phyloP scores from a whole-genome alignment of 2,113 vertebrate genomes.

The Puffinus mauretanicus region DNA sequence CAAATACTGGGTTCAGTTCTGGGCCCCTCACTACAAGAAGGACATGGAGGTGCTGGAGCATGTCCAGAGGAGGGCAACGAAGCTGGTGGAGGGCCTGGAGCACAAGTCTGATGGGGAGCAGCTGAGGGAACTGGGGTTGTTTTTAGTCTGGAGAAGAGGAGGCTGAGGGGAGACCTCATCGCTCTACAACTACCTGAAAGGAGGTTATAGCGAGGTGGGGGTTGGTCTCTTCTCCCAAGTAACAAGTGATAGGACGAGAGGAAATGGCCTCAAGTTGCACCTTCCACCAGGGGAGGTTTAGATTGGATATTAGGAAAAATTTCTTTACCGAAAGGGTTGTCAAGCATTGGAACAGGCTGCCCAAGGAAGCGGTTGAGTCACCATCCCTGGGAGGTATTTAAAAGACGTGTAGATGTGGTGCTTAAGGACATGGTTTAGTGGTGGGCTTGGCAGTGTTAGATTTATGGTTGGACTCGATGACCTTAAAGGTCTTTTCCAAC shows the following conservation, averaged over 20 bases:
- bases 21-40: background rate
- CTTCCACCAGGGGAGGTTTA: background rate
- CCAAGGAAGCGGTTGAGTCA: background rate
- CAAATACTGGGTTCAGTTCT: no score
- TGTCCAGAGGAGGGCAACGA: background rate
- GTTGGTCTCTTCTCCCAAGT: background rate
- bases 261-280: background rate
- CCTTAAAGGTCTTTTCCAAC: background rate
- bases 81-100: background rate
- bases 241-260: background rate
- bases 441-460: background rate
- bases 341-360: background rate
- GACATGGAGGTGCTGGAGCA: background rate
- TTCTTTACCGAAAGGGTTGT: background rate
- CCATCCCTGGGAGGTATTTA: background rate
- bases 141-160: background rate
- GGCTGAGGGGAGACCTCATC: no score
- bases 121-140: background rate
- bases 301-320: background rate
- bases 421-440: background rate
- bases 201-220: no score
- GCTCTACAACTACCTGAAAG: no score
- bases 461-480: accelerated
- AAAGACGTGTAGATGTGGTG: accelerated
- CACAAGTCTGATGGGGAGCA: background rate